Percentiles rank a stretch among this genome's conserved stretches.
Evolutionary conservation across 2,888 invertebrate genomes (phyloP).

Genomic region (Maniola hyperantus): DNA sequence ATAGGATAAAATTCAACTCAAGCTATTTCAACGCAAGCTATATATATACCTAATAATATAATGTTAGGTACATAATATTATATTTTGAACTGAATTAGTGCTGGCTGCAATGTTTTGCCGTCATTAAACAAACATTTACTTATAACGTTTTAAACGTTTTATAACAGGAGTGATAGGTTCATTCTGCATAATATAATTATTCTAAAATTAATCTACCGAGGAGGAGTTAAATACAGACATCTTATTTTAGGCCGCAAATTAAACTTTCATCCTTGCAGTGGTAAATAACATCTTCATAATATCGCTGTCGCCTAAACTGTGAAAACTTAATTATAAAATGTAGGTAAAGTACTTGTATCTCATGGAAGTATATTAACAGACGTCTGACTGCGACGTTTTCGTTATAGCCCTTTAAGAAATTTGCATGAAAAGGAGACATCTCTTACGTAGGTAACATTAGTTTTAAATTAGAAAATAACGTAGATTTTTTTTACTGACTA

Average conservation of each 20-base stretch:
- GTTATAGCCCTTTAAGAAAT: slow-evolving; percentile 8
- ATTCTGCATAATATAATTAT: background rate
- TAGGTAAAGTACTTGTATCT: slow-evolving; percentile 4
- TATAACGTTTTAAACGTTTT: too few species aligned
- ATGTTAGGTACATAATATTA: too few species aligned
- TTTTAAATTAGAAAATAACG: background rate
- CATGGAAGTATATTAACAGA: slow-evolving; percentile 13
- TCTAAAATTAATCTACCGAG: background rate
- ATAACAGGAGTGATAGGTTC: too few species aligned
- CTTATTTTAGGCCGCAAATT: slow-evolving; percentile 5
- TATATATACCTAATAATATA: too few species aligned
- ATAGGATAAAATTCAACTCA: too few species aligned
- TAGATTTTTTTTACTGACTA: background rate
- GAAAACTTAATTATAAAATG: too few species aligned
- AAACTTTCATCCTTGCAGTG: background rate
- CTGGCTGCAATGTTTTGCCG: too few species aligned
- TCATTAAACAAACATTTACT: too few species aligned
- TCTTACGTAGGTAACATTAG: background rate
- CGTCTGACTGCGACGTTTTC: slow-evolving; percentile 5
- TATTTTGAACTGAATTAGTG: too few species aligned
- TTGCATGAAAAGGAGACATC: slow-evolving; percentile 12
- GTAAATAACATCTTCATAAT: slow-evolving; percentile 1
- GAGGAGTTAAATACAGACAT: background rate
- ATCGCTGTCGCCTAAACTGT: slow-evolving; percentile 4
- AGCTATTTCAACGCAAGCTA: too few species aligned